These are phyloP conservation scores for Pristionchus exspectatus DNA, from an alignment of 2,888 invertebrate genomes.

Conservation along the genomic window DNA sequence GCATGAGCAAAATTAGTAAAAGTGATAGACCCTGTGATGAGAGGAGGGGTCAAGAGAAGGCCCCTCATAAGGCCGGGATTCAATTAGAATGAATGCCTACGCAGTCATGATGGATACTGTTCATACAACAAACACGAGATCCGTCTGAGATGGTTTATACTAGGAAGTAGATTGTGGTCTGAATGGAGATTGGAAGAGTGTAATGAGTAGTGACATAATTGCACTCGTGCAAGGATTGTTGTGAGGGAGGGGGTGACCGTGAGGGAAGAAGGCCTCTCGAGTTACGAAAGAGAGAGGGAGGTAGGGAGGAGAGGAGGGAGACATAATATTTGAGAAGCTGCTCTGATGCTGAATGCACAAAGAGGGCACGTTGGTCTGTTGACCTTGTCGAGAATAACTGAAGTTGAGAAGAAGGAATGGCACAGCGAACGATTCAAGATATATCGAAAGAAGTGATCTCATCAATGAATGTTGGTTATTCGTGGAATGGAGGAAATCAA, in stretches of 20 bases:
- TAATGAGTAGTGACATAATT: not conserved
- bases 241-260: conserved; percentile 7
- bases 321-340: conserved; percentile 34
- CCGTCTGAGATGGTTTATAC: not conserved
- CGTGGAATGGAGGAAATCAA: not conserved
- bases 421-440: not conserved
- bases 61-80: not conserved
- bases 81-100: not conserved
- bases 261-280: not conserved
- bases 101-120: not conserved
- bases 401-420: not conserved
- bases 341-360: conserved; percentile 32
- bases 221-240: conserved; percentile 10
- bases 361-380: conserved; percentile 18
- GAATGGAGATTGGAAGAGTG: not conserved
- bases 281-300: conserved; percentile 32
- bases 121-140: not conserved
- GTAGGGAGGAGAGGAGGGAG: not conserved
- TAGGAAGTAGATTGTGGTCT: not conserved
- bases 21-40: not conserved
- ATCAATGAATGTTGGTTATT: not conserved
- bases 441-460: not conserved
- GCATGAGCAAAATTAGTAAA: not conserved
- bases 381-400: conserved; percentile 8
- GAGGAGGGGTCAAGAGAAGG: not conserved